A percentile compares a stretch with the other conserved stretches of the same genome.
Conservation (phyloP, 2,797 vertebrate species). For the Spinibarbus caldwelli region DNA sequence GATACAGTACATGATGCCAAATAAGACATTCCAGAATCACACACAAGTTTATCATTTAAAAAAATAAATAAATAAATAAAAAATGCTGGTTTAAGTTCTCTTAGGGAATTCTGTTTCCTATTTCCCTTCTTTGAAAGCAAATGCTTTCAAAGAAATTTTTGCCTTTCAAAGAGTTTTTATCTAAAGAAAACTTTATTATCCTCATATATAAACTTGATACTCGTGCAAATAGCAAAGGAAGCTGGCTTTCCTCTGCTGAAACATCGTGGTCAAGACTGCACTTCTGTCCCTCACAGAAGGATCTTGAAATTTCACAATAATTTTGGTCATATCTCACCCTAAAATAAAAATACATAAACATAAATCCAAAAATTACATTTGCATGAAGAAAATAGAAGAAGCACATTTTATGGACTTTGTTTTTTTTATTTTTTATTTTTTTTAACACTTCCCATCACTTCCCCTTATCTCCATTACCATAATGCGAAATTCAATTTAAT, state of each 20-base stretch:
- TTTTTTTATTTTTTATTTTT: no score
- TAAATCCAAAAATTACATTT: neutral
- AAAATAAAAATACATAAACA: neutral
- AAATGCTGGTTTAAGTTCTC: neutral
- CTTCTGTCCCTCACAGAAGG: neutral
- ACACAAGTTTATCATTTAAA: no score
- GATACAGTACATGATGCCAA: neutral
- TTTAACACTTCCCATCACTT: neutral
- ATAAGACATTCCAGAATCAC: neutral
- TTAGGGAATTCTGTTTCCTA: neutral
- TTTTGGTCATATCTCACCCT: neutral
- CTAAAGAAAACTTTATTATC: neutral
- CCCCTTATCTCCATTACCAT: neutral
- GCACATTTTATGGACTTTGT: neutral
- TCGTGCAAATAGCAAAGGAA: neutral
- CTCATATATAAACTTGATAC: neutral
- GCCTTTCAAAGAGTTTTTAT: neutral
- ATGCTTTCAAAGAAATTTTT: neutral
- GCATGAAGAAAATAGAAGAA: neutral
- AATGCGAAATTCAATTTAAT: neutral
- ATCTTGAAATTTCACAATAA: neutral
- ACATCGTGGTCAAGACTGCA: neutral
- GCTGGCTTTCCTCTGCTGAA: neutral
- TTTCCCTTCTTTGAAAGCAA: no score
- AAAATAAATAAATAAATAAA: no score